These are phyloP conservation scores for Alloplasta piceator DNA, from an alignment of 2,888 invertebrate genomes.

Conservation along the genomic window DNA sequence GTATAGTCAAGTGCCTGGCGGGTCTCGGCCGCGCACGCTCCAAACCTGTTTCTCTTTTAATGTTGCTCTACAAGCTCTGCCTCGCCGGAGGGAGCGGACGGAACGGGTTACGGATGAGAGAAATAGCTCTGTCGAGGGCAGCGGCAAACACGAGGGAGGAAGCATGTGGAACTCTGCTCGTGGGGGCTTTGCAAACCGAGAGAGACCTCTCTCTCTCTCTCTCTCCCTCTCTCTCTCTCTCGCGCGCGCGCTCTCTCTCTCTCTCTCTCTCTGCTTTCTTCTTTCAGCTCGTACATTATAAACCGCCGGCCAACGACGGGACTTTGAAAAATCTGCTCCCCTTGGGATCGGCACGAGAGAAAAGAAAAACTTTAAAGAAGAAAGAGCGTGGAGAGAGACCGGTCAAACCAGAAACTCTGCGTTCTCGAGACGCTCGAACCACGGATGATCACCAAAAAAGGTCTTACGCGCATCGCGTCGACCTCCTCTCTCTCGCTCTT, in stretches of 20 bases:
- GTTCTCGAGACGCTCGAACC: conserved; percentile 49
- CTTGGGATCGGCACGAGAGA: conserved; percentile 34
- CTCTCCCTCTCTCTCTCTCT: too few relatives aligned
- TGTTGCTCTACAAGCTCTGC: conserved; percentile 11
- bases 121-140: conserved; percentile 41
- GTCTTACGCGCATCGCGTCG: conserved; percentile 71
- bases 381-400: conserved; percentile 55
- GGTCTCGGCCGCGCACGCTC: conserved; percentile 53
- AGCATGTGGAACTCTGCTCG: conserved; percentile 39
- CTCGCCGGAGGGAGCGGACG: conserved; percentile 10
- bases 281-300: neutral
- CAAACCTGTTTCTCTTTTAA: conserved; percentile 49
- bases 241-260: too few relatives aligned
- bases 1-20: conserved; percentile 49
- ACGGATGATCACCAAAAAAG: conserved; percentile 75
- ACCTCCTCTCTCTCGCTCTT: conserved; percentile 62
- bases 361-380: neutral
- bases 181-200: neutral
- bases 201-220: too few relatives aligned
- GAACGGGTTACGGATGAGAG: conserved; percentile 52
- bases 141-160: conserved; percentile 11
- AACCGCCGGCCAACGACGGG: conserved; percentile 25
- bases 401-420: conserved; percentile 72
- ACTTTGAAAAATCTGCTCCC: conserved; percentile 44
- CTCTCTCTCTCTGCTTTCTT: too few relatives aligned